These are phyloP conservation scores for Falcaria lacertinaria DNA, from an alignment of 2,888 invertebrate genomes.

Conservation along the genomic window DNA sequence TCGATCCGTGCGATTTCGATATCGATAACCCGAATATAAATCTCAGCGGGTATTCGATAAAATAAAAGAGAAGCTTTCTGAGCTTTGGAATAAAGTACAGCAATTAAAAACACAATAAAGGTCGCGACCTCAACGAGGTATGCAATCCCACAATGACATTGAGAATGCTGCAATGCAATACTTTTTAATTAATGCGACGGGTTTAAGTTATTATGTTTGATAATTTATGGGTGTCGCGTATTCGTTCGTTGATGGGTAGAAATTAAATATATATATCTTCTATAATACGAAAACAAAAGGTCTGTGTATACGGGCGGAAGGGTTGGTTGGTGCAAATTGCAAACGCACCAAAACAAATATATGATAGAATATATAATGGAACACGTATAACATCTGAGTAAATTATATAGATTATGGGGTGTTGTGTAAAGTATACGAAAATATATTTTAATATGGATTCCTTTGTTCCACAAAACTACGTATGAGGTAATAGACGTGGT, in stretches of 20 bases:
- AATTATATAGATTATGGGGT: too few species aligned
- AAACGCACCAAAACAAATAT: too few species aligned
- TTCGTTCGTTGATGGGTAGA: neutral
- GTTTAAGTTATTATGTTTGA: slow-evolving; percentile 12
- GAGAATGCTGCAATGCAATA: neutral
- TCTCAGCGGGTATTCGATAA: neutral
- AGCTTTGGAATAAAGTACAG: slow-evolving; percentile 5
- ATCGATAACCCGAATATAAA: neutral
- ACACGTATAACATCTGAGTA: too few species aligned
- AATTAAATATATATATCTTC: neutral
- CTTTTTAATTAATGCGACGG: neutral
- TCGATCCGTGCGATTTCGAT: neutral
- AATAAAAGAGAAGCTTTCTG: neutral
- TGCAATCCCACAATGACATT: slow-evolving; percentile 11
- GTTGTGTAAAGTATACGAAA: too few species aligned
- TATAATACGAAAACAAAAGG: too few species aligned
- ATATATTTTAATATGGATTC: too few species aligned
- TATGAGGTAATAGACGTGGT: too few species aligned
- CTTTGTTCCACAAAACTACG: too few species aligned
- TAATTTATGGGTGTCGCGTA: neutral
- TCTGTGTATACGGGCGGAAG: too few species aligned
- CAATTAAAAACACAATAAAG: slow-evolving; percentile 19
- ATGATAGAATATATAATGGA: too few species aligned
- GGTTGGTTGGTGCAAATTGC: too few species aligned
- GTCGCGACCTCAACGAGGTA: slow-evolving; percentile 16